These are phyloP conservation scores for Idaea straminata DNA, from an alignment of 2,888 invertebrate species.

Conservation along the genomic window DNA sequence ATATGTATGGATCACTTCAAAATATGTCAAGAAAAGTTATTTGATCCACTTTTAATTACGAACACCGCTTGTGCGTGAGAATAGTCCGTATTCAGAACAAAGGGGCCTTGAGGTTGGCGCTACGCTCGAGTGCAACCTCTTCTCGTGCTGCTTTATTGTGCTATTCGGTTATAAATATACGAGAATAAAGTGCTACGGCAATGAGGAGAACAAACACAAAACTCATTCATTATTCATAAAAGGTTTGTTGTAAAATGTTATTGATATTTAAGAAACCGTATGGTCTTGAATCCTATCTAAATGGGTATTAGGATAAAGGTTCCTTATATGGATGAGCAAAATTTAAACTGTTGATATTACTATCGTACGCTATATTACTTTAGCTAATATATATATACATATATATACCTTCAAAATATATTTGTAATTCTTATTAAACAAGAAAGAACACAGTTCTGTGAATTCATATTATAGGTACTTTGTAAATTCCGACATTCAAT, in stretches of 20 bases:
- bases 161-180: background rate
- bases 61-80: constrained; percentile 65
- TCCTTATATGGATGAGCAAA: no score
- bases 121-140: constrained; percentile 48
- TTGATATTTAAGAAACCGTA: no score
- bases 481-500: background rate
- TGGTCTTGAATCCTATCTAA: no score
- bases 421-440: background rate
- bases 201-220: background rate
- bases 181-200: background rate
- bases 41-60: constrained; percentile 60
- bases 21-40: constrained; percentile 36
- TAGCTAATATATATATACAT: no score
- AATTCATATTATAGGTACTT: background rate
- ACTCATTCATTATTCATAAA: background rate
- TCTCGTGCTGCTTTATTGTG: constrained; percentile 17
- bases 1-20: no score
- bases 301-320: no score
- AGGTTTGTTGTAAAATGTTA: no score
- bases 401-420: no score
- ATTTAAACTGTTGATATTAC: no score
- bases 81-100: constrained; percentile 66
- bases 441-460: background rate
- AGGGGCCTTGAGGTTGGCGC: constrained; percentile 61
- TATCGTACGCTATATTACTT: no score